A percentile compares a stretch with the other conserved stretches of the same genome.
phyloP scores from a whole-genome alignment of 92 coral and sea anemone species.

The Paramuricea clavata region DNA sequence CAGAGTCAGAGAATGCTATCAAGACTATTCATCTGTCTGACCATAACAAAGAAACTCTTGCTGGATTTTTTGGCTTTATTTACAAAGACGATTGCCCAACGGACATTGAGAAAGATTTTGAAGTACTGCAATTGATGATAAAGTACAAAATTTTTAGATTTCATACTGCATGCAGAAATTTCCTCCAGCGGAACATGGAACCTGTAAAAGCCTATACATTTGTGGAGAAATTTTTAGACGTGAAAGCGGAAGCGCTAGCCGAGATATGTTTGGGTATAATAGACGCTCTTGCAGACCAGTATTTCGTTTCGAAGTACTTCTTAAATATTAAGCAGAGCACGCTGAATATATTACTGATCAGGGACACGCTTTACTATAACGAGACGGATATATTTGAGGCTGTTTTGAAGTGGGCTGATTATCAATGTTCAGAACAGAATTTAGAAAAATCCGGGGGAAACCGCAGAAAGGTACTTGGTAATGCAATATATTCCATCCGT shows the following conservation, averaged over 20 bases:
- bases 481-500: slow-evolving; percentile 69
- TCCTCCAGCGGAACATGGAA: neutral
- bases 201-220: neutral
- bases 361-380: neutral
- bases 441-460: neutral
- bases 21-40: neutral
- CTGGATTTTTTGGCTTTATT: neutral
- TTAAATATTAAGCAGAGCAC: neutral
- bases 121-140: neutral
- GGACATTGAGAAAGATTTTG: neutral
- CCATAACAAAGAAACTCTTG: neutral
- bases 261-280: neutral
- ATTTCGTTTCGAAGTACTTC: neutral
- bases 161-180: neutral
- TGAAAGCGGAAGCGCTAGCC: neutral
- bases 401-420: neutral
- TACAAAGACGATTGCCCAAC: neutral
- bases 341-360: neutral
- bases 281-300: neutral
- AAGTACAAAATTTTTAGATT: neutral
- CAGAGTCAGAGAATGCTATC: neutral
- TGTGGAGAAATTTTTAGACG: neutral
- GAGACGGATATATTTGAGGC: neutral
- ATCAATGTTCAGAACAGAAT: neutral
- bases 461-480: slow-evolving; percentile 52